phyloP scores from a whole-genome alignment of 2,797 vertebrate species.

The Echeneis naucrates region DNA sequence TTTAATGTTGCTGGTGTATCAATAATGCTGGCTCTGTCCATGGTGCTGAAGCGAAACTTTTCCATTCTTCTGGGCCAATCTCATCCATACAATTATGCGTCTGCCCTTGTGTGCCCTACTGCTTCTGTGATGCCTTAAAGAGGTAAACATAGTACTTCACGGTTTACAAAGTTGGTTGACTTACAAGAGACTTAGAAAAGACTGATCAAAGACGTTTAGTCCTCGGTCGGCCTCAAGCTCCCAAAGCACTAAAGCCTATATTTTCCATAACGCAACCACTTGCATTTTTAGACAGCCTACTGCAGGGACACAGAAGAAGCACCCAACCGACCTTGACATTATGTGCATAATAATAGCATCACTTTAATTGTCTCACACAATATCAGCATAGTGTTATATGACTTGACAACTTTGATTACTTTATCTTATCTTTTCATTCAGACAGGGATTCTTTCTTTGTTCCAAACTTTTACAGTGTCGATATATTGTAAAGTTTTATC shows the following conservation, averaged over 20 bases:
- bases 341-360: neutral
- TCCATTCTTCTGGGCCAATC: conserved; percentile 2
- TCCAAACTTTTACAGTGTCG: too few species aligned
- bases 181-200: neutral
- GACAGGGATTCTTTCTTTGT: too few species aligned
- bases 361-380: too few species aligned
- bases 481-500: too few species aligned
- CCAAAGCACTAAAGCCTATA: neutral
- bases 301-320: neutral
- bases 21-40: conserved; percentile 56
- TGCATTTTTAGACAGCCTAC: neutral
- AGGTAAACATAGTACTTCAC: neutral
- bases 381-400: too few species aligned
- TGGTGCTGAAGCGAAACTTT: conserved; percentile 58
- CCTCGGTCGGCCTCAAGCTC: neutral
- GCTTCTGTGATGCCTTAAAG: neutral
- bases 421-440: too few species aligned
- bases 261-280: neutral
- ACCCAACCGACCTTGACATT: neutral
- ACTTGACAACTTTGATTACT: too few species aligned
- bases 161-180: neutral
- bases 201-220: neutral
- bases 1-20: conserved; percentile 16
- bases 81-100: neutral
- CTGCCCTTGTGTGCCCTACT: neutral